Percentiles rank a stretch among this genome's conserved stretches.
Evolutionary conservation across 2,888 invertebrate genomes (phyloP).

Genomic region (Fissipunctia ypsillon): DNA sequence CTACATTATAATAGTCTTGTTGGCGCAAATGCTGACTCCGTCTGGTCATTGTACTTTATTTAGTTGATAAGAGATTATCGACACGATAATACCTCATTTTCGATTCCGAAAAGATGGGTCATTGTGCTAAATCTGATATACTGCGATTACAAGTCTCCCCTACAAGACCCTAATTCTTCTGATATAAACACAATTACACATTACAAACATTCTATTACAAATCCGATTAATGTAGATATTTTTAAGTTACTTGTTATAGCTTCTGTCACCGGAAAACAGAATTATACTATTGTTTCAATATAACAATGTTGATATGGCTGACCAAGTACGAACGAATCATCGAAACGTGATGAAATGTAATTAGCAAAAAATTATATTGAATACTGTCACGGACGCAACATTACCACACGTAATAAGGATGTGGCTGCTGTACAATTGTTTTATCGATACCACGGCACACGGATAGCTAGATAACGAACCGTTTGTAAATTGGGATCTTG

Average conservation of each 20-base stretch:
- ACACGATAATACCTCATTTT: conserved; percentile 46
- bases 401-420: conserved; percentile 58
- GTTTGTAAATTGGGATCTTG: conserved; percentile 5
- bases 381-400: conserved; percentile 56
- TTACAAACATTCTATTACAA: conserved; percentile 16
- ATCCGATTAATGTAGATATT: conserved; percentile 32
- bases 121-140: conserved; percentile 12
- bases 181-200: background rate
- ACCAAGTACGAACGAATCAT: conserved; percentile 38
- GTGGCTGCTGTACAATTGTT: conserved; percentile 29
- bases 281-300: conserved; percentile 40
- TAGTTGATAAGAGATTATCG: conserved; percentile 65
- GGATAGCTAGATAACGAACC: conserved; percentile 7
- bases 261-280: conserved; percentile 36
- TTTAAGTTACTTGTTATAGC: conserved; percentile 23
- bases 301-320: conserved; percentile 32
- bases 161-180: background rate
- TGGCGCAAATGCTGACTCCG: conserved; percentile 65
- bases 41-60: conserved; percentile 75
- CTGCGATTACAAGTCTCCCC: background rate
- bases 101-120: conserved; percentile 22
- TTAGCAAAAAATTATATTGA: conserved; percentile 46
- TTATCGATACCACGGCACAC: conserved; percentile 20
- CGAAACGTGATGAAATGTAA: conserved; percentile 57
- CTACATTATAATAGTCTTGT: conserved; percentile 58